Base-by-base conservation (phyloP, 2,113 vertebrate species). In the Triplophysa tibetana region DNA sequence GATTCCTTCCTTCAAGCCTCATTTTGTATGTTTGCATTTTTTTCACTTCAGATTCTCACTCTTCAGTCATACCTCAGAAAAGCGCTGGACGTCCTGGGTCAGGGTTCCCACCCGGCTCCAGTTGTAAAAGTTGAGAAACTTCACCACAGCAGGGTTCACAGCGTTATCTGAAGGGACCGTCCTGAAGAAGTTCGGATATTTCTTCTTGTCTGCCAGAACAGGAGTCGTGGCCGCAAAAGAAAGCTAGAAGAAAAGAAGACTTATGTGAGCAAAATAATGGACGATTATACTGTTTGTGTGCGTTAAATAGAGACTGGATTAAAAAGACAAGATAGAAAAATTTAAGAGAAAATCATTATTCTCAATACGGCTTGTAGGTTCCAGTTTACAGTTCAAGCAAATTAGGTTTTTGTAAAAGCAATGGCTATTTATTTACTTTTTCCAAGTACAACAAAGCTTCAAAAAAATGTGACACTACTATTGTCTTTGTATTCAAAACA, bases 91-190 rank as follows among this genome's bases (percentile, higher is more conserved):
- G 7, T 99, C 98, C 85, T 99, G 98, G 2, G 98, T 99, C 83
- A 99, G 94, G 2, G 98, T 99, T 80, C 98, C 98, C 84, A 99
- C 98, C 17, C 98, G 93, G 86, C 92, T 96, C 98, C 98, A 99
- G 79, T 94, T 95, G 90, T 94, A 99, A 88, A 90, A 91, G 89
- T 94, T 97, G 58, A 99, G 95, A 82, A 99, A 92, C 90, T 98
- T 98, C 78, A 99, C 92, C 81, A 99, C 97, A 56, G 98, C 98
- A 0, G 98, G 98, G 82, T 99, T 99, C 86, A 99, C 98, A 0
- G 98, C 97, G 4, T 98, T 99, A 90, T 99, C 98, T 12, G 98
- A 99, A 0, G 98, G 98, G 81, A 99, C 98, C 0, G 98, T 99
- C 88, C 98, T 95, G 91, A 99, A 99, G 94, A 99, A 99, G 89